Evolutionary conservation across 2,888 invertebrate species (phyloP).

Genomic region (Sinohyriopsis cumingii): DNA sequence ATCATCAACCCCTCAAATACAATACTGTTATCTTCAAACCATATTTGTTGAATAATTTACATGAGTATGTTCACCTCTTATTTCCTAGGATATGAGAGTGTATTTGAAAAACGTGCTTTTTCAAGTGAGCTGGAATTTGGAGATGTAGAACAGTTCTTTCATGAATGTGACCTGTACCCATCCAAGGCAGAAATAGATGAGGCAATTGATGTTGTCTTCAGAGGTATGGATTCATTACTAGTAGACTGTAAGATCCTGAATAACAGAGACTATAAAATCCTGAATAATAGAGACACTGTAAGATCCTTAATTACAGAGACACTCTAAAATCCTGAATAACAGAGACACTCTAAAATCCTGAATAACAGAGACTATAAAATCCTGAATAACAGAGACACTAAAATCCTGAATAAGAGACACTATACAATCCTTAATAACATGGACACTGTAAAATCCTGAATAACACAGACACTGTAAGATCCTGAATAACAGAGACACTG

Average conservation of each 20-base stretch:
- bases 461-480: too few species aligned
- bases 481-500: too few species aligned
- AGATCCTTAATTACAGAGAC: too few species aligned
- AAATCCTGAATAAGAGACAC: too few species aligned
- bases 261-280: constrained; percentile 1
- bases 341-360: too few species aligned
- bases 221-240: constrained; percentile 47
- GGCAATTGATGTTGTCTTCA: constrained; percentile 63
- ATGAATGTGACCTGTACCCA: constrained; percentile 69
- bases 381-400: neutral
- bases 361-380: neutral
- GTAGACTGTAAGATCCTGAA: neutral
- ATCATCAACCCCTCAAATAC: too few species aligned
- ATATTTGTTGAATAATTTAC: too few species aligned
- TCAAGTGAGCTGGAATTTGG: constrained; percentile 63
- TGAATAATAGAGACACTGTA: neutral
- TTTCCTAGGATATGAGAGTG: constrained; percentile 64
- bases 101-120: constrained; percentile 68
- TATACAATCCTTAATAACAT: too few species aligned
- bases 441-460: too few species aligned
- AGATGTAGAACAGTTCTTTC: constrained; percentile 65
- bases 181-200: constrained; percentile 65
- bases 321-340: too few species aligned
- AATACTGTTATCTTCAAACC: too few species aligned
- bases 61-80: too few species aligned